These are phyloP conservation scores for Sceloporus undulatus DNA, from an alignment of 2,113 vertebrate genomes.

Conservation along the genomic window DNA sequence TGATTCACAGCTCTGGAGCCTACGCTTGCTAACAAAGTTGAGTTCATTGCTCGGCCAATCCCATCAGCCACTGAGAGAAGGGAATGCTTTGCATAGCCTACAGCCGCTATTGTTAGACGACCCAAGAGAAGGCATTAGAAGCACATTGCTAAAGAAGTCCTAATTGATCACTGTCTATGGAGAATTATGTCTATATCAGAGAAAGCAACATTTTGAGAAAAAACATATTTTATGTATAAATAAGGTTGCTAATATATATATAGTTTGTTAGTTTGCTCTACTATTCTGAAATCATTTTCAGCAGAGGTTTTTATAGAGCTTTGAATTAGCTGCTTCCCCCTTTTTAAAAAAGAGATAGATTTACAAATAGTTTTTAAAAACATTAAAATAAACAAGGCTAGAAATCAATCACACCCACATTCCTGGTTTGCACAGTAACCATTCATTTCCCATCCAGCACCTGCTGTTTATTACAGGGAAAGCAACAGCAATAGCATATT, in stretches of 20 bases:
- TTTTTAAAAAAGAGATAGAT: neutral
- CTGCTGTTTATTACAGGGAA: neutral
- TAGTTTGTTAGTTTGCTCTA: neutral
- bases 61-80: neutral
- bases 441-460: neutral
- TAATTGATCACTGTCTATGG: neutral
- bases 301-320: neutral
- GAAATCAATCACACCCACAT: neutral
- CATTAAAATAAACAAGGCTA: neutral
- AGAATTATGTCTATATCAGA: constrained; percentile 16
- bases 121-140: constrained; percentile 16
- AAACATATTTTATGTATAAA: no score
- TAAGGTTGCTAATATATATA: neutral
- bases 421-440: neutral
- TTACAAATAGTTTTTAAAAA: neutral
- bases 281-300: neutral
- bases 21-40: constrained; percentile 11
- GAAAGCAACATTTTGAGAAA: neutral
- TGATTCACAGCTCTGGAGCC: constrained; percentile 2
- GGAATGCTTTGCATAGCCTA: constrained; percentile 27
- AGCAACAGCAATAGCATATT: neutral
- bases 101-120: constrained; percentile 18
- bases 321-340: neutral
- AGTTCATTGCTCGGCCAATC: constrained; percentile 27
- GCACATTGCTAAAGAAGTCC: constrained; percentile 13